Percentiles rank a stretch among this genome's conserved stretches.
These are phyloP conservation scores for Drosophila equinoxialis DNA, from an alignment of 1,140 invertebrate genomes.

Conservation along the genomic window DNA sequence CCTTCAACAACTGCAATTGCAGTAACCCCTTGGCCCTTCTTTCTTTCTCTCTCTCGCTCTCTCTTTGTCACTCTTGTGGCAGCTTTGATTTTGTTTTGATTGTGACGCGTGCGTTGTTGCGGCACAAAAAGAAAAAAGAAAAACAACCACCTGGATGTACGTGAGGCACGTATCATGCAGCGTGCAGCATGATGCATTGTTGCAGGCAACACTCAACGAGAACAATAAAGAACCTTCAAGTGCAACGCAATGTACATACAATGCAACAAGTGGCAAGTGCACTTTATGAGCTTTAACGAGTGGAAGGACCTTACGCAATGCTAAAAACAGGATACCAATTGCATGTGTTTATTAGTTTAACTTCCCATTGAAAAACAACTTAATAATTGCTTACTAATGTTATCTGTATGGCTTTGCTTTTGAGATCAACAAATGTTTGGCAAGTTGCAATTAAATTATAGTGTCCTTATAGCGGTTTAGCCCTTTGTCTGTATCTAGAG, in stretches of 20 bases:
- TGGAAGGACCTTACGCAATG: neutral
- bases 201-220: constrained; percentile 8
- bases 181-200: constrained; percentile 5
- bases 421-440: no score
- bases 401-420: no score
- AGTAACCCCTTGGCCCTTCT: constrained; percentile 26
- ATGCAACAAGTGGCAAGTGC: constrained; percentile 1
- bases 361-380: no score
- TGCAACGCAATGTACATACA: neutral
- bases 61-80: neutral
- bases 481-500: no score
- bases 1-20: constrained; percentile 73
- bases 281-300: neutral
- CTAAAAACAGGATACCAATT: neutral
- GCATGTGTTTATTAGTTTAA: no score
- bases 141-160: constrained; percentile 28
- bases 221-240: constrained; percentile 23
- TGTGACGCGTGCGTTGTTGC: constrained; percentile 59
- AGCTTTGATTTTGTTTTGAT: constrained; percentile 65
- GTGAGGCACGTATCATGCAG: neutral
- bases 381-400: no score
- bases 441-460: no score
- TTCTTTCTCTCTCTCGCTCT: neutral
- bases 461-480: no score
- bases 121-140: constrained; percentile 1